Conservation (phyloP, 2,113 vertebrate species). For the Chloroceryle aenea region DNA sequence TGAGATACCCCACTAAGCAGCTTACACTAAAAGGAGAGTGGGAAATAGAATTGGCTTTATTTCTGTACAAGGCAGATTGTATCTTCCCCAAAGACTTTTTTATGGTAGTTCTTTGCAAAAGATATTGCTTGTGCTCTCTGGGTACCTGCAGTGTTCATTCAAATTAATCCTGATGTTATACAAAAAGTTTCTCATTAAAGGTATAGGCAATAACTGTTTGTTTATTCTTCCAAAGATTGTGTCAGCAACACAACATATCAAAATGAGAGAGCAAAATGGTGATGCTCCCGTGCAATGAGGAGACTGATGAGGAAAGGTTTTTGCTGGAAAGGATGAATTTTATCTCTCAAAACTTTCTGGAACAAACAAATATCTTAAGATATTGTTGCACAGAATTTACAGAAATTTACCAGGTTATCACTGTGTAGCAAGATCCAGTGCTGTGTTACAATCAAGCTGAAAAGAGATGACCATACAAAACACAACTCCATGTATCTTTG, state of each 20-base stretch:
- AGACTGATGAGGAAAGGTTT: not conserved
- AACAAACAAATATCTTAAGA: not conserved
- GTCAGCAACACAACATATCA: not conserved
- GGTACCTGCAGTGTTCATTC: slow-evolving; percentile 6
- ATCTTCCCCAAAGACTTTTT: slow-evolving; percentile 38
- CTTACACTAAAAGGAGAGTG: slow-evolving; percentile 1
- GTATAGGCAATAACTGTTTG: not conserved
- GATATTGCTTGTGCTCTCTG: not conserved
- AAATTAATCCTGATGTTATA: slow-evolving; percentile 24
- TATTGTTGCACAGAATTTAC: not conserved
- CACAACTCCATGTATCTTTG: not conserved
- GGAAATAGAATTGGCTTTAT: slow-evolving; percentile 42
- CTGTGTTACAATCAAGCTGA: not conserved
- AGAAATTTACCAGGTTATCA: not conserved
- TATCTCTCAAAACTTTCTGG: not conserved
- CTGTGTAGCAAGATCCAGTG: not conserved
- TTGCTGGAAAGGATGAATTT: not conserved
- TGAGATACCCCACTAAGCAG: slow-evolving; percentile 3
- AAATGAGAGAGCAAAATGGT: not conserved
- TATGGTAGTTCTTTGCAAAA: slow-evolving; percentile 17
- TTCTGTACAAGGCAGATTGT: slow-evolving; percentile 4
- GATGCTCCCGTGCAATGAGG: not conserved
- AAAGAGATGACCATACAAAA: not conserved
- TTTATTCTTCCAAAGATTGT: not conserved
- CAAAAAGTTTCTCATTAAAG: slow-evolving; percentile 23